phyloP scores from a whole-genome alignment of 2,888 invertebrate genomes.

The Candidula unifasciata region DNA sequence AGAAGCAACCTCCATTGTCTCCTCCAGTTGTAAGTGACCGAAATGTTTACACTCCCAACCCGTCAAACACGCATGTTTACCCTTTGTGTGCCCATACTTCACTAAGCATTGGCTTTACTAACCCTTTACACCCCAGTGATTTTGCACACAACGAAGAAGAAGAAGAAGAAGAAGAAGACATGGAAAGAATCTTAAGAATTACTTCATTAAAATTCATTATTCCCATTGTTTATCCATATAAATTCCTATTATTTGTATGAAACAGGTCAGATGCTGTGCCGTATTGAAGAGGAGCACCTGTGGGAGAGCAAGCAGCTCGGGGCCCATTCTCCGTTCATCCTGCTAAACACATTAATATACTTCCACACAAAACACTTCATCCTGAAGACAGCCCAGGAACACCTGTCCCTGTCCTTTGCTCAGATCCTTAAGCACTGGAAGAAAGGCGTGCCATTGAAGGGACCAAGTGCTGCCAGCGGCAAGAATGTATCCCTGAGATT shows the following conservation, averaged over 20 bases:
- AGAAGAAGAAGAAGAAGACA: too few relatives aligned
- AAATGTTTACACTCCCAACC: too few relatives aligned
- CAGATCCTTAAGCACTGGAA: conserved; percentile 96
- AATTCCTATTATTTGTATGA: neutral
- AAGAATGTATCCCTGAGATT: conserved; percentile 90
- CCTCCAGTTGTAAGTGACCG: too few relatives aligned
- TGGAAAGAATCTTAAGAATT: too few relatives aligned
- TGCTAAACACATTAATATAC: conserved; percentile 95
- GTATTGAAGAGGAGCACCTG: conserved; percentile 95
- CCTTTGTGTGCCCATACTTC: too few relatives aligned
- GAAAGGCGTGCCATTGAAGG: conserved; percentile 65
- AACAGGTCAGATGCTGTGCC: conserved; percentile 89
- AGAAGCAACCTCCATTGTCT: too few relatives aligned
- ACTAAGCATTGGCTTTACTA: too few relatives aligned
- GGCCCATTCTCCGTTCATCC: conserved; percentile 94
- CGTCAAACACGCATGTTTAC: too few relatives aligned
- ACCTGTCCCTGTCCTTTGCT: conserved; percentile 91
- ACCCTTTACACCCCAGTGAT: too few relatives aligned
- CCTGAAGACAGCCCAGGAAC: conserved; percentile 93
- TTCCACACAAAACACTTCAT: conserved; percentile 98
- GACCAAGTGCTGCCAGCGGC: conserved; percentile 82
- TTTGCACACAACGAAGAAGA: too few relatives aligned
- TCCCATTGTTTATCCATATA: too few relatives aligned
- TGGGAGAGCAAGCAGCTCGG: conserved; percentile 98
- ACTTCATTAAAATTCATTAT: too few relatives aligned